Base-by-base conservation (phyloP, 2,797 vertebrate species). In the Lacerta viridis region DNA sequence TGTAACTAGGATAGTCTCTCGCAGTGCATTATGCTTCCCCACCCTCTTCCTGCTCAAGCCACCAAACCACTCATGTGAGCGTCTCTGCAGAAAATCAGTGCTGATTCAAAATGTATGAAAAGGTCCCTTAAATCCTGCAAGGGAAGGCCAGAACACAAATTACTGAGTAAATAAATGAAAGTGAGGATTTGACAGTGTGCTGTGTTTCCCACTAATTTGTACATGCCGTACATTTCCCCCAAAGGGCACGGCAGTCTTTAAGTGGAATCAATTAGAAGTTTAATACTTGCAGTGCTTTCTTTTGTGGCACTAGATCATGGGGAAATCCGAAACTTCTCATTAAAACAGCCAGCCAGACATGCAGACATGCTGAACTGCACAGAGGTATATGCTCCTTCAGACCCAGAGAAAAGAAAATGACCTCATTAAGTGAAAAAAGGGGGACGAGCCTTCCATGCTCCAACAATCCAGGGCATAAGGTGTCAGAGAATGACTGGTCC, bases 151-250 rank as follows among this genome's bases (percentile, higher is more conserved):
- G 61, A 81, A 61, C 77, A 72, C 79, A 87, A 87, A 87, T 41
- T 81, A 74, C 78, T 68, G n/a, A 61, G 78, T 81, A 81, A 87
- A 81, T 87, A 87, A 81, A 74, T 81, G 89, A 41, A 9, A 84
- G 41, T 85, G 20, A 79, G 3, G 4, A 84, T 91, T 93, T 87
- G 86, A 93, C 92, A 92, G 76, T 75, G 88, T 88, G 80, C 50
- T 83, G 27, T 0, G 0, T 90, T 91, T 76, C 76, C 59, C 84
- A n/a, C 39, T 87, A 90, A 90, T 91, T 88, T 87, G 72, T 78
- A 92, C 77, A 80, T 76, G 36, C 29, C 76, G 23, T 79, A 78
- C 10, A 18, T 79, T 91, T 91, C 83, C n/a, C 68, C 59, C 71
- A 77, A 90, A 85, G 27, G 39, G 9, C 69, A 91, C 1, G 15